Evolutionary conservation across 53 echinoderm and acorn worm species (phyloP).

Genomic region (Mesocentrotus franciscanus): DNA sequence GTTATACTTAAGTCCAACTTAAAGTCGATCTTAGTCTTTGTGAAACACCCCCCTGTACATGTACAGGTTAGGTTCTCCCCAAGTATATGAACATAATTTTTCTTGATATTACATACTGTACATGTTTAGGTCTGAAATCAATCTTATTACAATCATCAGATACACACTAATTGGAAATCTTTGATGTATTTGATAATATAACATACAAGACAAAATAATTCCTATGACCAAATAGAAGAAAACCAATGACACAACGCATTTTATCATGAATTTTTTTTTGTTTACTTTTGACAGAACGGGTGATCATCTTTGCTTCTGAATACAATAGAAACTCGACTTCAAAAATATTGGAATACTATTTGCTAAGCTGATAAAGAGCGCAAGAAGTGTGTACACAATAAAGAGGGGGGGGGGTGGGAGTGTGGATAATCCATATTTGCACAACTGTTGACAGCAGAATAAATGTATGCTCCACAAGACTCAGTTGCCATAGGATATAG

Average conservation of each 20-base stretch:
- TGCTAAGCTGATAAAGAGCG: slow-evolving; percentile 40
- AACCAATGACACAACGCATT: not conserved
- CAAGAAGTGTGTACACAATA: slow-evolving; percentile 41
- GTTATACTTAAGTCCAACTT: no score
- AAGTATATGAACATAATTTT: no score
- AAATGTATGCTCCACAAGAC: slow-evolving; percentile 41
- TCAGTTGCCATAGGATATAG: slow-evolving; percentile 25
- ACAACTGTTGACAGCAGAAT: slow-evolving; percentile 50
- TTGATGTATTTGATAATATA: no score
- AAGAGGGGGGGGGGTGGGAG: slow-evolving; percentile 6
- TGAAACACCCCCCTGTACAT: no score
- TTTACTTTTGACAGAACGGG: not conserved
- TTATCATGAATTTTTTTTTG: not conserved
- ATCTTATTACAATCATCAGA: no score
- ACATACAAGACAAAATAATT: not conserved
- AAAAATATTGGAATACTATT: slow-evolving; percentile 8
- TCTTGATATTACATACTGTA: no score
- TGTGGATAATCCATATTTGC: slow-evolving; percentile 51
- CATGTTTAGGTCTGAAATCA: no score
- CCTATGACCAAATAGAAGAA: not conserved
- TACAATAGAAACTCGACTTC: slow-evolving; percentile 6
- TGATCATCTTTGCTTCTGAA: slow-evolving; percentile 6
- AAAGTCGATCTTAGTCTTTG: no score
- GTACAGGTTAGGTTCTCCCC: not conserved
- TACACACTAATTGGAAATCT: no score